Conservation (phyloP, 2,888 invertebrate species). For the Drosophila recens region DNA sequence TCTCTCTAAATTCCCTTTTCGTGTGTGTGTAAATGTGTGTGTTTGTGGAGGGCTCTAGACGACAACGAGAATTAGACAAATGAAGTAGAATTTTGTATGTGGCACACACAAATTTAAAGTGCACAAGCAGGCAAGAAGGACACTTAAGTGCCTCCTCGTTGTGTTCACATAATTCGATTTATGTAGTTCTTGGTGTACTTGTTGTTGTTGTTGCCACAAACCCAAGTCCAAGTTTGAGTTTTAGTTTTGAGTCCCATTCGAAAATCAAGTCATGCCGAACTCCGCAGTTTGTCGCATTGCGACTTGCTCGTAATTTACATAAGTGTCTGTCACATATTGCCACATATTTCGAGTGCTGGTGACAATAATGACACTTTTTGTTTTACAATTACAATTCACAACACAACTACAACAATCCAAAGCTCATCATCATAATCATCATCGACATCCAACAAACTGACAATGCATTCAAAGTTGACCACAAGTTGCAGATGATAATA, state of each 20-base stretch:
- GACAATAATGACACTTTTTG: conserved; percentile 59
- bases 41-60: conserved; percentile 61
- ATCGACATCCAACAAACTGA: conserved; percentile 10
- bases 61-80: conserved; percentile 76
- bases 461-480: conserved; percentile 29
- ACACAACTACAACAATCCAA: conserved; percentile 6
- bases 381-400: conserved; percentile 28
- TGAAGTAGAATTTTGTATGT: conserved; percentile 76
- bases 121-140: conserved; percentile 60
- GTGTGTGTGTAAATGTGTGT: conserved; percentile 37
- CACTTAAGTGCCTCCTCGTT: conserved; percentile 71
- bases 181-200: conserved; percentile 47
- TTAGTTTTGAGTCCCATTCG: conserved; percentile 15
- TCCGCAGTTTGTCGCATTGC: conserved; percentile 56
- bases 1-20: conserved; percentile 28
- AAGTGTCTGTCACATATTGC: conserved; percentile 55
- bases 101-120: conserved; percentile 56
- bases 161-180: conserved; percentile 77
- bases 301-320: conserved; percentile 59
- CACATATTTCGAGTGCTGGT: conserved; percentile 44
- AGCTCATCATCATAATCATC: conserved; percentile 24
- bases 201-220: conserved; percentile 27
- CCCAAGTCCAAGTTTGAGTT: conserved; percentile 6
- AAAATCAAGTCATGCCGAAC: conserved; percentile 36
- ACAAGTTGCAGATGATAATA: conserved; percentile 12